Conservation (phyloP, 2,797 vertebrate genomes). For the Crypturellus tataupa region DNA sequence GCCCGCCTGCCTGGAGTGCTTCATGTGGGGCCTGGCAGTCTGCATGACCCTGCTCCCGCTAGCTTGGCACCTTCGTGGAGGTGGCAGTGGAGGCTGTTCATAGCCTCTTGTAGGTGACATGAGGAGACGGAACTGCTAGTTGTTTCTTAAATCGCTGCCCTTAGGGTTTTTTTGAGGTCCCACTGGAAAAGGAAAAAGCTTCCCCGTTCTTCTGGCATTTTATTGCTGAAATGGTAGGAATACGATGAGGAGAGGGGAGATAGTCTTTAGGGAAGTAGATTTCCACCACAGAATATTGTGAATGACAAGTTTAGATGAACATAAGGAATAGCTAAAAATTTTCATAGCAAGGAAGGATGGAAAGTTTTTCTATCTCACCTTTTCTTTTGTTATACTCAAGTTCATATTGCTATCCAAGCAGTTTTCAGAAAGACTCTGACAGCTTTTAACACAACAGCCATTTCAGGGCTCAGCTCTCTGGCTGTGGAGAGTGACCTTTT, state of each 20-base stretch:
- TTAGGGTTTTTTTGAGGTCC: neutral
- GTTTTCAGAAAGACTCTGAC: constrained; percentile 71
- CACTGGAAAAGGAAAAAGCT: constrained; percentile 35
- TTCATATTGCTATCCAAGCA: constrained; percentile 68
- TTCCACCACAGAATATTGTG: constrained; percentile 22
- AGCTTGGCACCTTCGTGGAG: neutral
- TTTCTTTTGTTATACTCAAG: constrained; percentile 54
- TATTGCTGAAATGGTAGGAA: constrained; percentile 24
- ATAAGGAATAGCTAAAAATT: constrained; percentile 1
- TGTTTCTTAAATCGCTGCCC: constrained; percentile 7
- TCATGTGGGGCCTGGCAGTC: constrained; percentile 31
- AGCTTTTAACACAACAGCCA: constrained; percentile 74
- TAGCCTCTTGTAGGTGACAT: constrained; percentile 23
- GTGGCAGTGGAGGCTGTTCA: neutral
- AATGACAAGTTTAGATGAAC: constrained; percentile 43
- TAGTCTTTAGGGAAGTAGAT: constrained; percentile 18
- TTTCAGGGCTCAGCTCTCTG: constrained; percentile 63
- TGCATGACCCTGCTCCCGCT: constrained; percentile 34
- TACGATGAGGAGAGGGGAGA: neutral
- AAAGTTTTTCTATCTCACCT: constrained; percentile 51
- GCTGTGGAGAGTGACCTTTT: constrained; percentile 76
- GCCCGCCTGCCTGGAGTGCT: constrained; percentile 53
- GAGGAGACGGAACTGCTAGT: constrained; percentile 28
- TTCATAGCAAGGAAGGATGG: neutral
- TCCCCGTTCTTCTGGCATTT: constrained; percentile 38